Conservation (phyloP, 2,888 invertebrate species). For the Torymus aiolomorphi region DNA sequence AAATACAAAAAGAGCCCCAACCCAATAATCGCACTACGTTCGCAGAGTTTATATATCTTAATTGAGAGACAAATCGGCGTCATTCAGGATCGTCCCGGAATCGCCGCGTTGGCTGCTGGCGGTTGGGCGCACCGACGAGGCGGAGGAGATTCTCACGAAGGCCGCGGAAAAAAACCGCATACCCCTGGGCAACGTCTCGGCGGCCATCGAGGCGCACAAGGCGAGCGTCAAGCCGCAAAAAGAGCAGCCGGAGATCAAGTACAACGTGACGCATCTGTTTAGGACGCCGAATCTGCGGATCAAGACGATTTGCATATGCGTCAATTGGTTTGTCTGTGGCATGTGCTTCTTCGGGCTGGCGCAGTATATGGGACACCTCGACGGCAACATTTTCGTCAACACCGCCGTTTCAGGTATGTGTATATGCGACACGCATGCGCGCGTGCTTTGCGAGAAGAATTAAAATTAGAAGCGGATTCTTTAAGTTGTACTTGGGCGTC, state of each 20-base stretch:
- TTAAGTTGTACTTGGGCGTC: too few relatives aligned
- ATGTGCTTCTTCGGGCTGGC: constrained; percentile 79
- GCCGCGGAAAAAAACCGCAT: constrained; percentile 75
- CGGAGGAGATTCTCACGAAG: constrained; percentile 71
- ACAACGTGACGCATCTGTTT: constrained; percentile 72
- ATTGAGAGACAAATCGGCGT: not conserved
- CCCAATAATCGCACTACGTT: too few relatives aligned
- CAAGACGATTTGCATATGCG: constrained; percentile 73
- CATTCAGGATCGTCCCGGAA: constrained; percentile 76
- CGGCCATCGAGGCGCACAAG: constrained; percentile 66
- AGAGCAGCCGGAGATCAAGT: constrained; percentile 66
- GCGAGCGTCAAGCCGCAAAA: constrained; percentile 64
- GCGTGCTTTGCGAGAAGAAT: not conserved
- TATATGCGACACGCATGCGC: too few relatives aligned
- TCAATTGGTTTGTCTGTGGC: constrained; percentile 78
- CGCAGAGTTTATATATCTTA: too few relatives aligned
- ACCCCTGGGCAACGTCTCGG: constrained; percentile 67
- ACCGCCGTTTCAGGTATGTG: constrained; percentile 77
- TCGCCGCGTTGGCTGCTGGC: constrained; percentile 77
- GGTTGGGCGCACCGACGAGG: constrained; percentile 72
- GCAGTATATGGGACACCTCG: constrained; percentile 77
- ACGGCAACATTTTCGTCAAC: constrained; percentile 77
- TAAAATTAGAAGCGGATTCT: not conserved
- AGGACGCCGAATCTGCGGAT: constrained; percentile 73
- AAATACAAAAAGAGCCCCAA: too few relatives aligned